A percentile compares a stretch with the other conserved stretches of the same genome.
phyloP scores from a whole-genome alignment of 2,888 invertebrate species.

The Dinocampus coccinellae region DNA sequence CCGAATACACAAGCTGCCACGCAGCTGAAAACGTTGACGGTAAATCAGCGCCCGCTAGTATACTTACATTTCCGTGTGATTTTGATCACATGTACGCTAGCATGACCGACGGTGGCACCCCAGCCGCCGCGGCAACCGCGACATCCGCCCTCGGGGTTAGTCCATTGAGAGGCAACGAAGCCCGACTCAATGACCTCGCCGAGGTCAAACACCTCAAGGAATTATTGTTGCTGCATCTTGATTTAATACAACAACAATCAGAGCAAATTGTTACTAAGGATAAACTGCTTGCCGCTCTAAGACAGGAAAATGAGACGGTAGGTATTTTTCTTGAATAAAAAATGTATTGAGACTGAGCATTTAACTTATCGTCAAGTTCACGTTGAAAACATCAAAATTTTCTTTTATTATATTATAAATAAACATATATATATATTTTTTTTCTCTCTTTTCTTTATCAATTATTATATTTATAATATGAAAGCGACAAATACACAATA shows the following conservation, averaged over 20 bases:
- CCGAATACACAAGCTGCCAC: constrained; percentile 38
- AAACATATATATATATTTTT: too few relatives aligned
- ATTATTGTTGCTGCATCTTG: constrained; percentile 84
- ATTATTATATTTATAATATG: neutral
- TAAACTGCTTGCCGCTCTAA: constrained; percentile 79
- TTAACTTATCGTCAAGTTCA: too few relatives aligned
- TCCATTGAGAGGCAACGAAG: constrained; percentile 63
- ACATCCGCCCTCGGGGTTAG: constrained; percentile 63
- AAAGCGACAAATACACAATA: too few relatives aligned
- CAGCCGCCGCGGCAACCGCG: constrained; percentile 55
- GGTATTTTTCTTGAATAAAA: constrained; percentile 45
- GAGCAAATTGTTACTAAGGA: constrained; percentile 86
- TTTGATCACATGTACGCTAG: constrained; percentile 83
- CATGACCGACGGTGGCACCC: constrained; percentile 68
- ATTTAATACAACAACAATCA: constrained; percentile 91
- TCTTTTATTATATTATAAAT: too few relatives aligned
- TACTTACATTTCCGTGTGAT: constrained; percentile 74
- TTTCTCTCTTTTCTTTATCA: neutral
- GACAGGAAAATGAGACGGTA: constrained; percentile 85
- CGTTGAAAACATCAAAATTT: too few relatives aligned
- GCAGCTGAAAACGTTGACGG: constrained; percentile 60
- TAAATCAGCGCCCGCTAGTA: constrained; percentile 69
- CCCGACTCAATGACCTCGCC: constrained; percentile 62
- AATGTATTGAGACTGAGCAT: too few relatives aligned
- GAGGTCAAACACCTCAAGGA: constrained; percentile 83